Conservation (phyloP, 1,140 invertebrate species). For the Dolichoris vasculosae region DNA sequence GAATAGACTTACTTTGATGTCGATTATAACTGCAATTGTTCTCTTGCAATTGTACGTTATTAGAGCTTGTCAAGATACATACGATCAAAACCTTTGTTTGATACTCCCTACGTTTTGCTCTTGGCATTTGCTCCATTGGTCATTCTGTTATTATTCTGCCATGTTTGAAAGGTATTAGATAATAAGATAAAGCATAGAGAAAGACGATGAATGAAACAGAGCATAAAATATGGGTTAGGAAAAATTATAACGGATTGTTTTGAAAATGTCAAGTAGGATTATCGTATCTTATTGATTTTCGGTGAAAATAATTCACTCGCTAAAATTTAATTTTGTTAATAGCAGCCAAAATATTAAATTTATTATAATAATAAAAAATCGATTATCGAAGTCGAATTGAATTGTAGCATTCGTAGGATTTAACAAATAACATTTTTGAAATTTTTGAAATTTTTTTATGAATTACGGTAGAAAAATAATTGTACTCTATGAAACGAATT, state of each 20-base stretch:
- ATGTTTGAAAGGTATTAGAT: neutral
- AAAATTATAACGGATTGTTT: no score
- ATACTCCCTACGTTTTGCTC: neutral
- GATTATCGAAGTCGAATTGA: neutral
- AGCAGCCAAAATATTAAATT: neutral
- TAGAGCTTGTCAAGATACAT: neutral
- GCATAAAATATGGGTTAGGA: neutral
- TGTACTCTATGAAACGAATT: no score
- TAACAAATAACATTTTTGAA: neutral
- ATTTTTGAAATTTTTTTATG: neutral
- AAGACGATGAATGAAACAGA: neutral
- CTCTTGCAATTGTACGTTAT: neutral
- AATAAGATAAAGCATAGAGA: neutral
- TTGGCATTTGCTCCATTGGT: neutral
- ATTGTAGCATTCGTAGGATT: neutral
- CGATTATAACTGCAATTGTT: neutral
- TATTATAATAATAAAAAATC: neutral
- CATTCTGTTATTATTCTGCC: neutral
- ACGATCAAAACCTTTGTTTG: neutral
- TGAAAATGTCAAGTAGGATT: no score
- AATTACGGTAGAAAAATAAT: neutral
- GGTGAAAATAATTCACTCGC: no score
- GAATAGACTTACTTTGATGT: neutral
- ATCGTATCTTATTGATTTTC: no score
- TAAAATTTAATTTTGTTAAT: neutral